Evolutionary conservation across 2,113 vertebrate genomes (phyloP), one percentile per base, ranked within the genome.

Genomic region (Saccopteryx bilineata): DNA sequence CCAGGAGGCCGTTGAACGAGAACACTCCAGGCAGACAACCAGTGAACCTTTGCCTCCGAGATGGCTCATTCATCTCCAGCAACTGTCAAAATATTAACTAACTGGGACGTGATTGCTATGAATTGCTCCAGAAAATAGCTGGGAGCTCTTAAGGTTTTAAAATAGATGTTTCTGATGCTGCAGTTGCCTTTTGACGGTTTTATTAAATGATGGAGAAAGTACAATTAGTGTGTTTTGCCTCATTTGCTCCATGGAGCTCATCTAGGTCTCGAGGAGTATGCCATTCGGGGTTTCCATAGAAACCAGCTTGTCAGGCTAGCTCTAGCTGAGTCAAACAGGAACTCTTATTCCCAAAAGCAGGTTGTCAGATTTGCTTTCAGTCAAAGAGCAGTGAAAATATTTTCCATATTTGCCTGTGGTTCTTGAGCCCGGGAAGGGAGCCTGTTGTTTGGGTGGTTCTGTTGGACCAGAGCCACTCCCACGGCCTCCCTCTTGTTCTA

Each of bases 241-340:
- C 52, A 5, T 92, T 93, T 87, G 75, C 75, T 93, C 46, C 18
- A 9, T 7, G 1, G 92, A 85, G 93, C 92, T 96, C 93, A 61
- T 95, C 97, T 96, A 90, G 96, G 95, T 93, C 97, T 94, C 54
- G 86, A 94, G 94, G 96, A 60, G 80, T 39, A 39, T 95, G 94
- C 95, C 93, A 91, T 98, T 97, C 52, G 8, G 90, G 15, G 98
- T 99, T 98, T 98, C 98, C 99, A 98, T 98, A 98, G 99, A 96
- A 99, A 99, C 99, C 9, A 2, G 96, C 97, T 97, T 98, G 98
- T 98, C 97, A 96, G 98, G 95, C 97, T 61, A 83, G 97, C 98
- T 99, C 98, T 97, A 94, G 98, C 98, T 9, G 95, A 97, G 97
- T 98, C 97, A 98, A 98, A 98, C 94, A 98, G 98, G 98, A 98